Percentiles rank a stretch among this genome's conserved stretches.
Evolutionary conservation across 2,797 vertebrate species (phyloP).

Genomic region (Carcharodon carcharias): DNA sequence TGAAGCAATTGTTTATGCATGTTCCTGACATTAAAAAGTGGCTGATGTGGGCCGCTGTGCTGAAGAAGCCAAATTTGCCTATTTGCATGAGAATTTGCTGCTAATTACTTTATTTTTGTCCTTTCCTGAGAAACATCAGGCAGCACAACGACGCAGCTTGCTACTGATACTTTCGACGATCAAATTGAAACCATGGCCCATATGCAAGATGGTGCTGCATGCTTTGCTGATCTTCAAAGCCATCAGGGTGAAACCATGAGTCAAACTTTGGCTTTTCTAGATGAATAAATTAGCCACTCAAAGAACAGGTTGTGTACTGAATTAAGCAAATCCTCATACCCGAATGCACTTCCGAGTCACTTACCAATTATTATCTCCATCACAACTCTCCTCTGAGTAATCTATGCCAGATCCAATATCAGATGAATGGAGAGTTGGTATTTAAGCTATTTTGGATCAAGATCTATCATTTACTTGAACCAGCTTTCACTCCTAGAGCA

Average conservation of each 20-base stretch:
- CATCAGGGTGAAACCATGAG: neutral
- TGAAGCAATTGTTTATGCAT: neutral
- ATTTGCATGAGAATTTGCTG: constrained; percentile 3
- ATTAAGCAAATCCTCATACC: neutral
- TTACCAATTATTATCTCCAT: neutral
- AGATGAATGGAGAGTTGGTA: neutral
- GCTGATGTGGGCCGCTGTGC: neutral
- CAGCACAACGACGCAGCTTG: neutral
- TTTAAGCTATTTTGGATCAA: neutral
- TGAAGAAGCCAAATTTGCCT: neutral
- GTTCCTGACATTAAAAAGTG: neutral
- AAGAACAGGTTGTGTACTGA: neutral
- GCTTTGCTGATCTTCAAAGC: neutral
- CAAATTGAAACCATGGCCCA: neutral
- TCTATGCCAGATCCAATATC: neutral
- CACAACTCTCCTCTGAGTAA: neutral
- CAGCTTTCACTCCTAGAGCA: neutral
- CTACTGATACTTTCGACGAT: neutral
- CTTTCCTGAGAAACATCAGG: neutral
- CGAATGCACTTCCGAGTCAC: neutral
- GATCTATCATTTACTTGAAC: neutral
- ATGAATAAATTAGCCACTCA: neutral
- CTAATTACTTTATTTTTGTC: neutral
- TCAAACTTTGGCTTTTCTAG: neutral
- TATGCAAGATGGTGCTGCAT: neutral